phyloP scores from a whole-genome alignment of 92 coral and sea anemone genomes.

The Pocillopora meandrina region DNA sequence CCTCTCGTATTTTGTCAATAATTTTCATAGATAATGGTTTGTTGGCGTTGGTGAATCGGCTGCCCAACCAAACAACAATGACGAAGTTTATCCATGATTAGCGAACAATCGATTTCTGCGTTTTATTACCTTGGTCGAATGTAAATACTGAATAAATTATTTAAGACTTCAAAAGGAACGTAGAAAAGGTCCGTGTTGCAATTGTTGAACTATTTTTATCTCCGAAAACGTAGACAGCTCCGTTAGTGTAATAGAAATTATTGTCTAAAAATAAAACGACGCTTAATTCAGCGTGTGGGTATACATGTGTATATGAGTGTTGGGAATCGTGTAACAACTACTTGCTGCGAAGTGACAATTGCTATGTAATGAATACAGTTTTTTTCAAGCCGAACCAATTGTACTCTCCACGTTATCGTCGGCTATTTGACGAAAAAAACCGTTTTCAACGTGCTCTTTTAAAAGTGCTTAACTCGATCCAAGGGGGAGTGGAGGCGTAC shows the following conservation, averaged over 20 bases:
- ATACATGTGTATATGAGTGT: neutral
- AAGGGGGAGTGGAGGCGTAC: neutral
- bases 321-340: neutral
- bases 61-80: neutral
- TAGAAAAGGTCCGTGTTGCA: constrained; percentile 25
- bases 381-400: constrained; percentile 17
- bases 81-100: constrained; percentile 16
- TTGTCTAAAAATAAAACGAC: constrained; percentile 26
- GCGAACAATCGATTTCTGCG: constrained; percentile 40
- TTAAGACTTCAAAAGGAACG: constrained; percentile 50
- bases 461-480: constrained; percentile 6
- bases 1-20: neutral
- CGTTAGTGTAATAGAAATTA: neutral
- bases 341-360: constrained; percentile 22
- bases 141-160: constrained; percentile 77
- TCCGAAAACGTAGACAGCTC: neutral
- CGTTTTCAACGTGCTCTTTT: constrained; percentile 39
- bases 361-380: constrained; percentile 8
- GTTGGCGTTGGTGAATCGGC: neutral
- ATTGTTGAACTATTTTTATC: constrained; percentile 35
- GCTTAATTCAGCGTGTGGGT: constrained; percentile 30
- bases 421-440: constrained; percentile 33
- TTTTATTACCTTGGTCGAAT: constrained; percentile 50
- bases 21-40: neutral
- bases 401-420: neutral